phyloP scores from a whole-genome alignment of 64 coral and sea anemone genomes.

The Actinia equina region DNA sequence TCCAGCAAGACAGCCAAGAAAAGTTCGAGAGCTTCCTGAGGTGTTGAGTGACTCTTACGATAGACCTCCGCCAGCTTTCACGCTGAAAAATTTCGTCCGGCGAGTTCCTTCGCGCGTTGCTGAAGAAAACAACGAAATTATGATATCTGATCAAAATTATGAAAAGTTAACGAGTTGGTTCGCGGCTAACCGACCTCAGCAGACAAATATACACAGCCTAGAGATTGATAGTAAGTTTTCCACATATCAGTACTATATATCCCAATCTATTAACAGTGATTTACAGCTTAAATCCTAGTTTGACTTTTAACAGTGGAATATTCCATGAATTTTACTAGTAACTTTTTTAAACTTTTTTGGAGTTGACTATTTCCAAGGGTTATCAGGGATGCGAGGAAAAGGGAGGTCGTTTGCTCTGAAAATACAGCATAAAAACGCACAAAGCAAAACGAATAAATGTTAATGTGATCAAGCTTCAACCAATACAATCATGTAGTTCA shows the following conservation, averaged over 20 bases:
- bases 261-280: not conserved
- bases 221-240: conserved; percentile 74
- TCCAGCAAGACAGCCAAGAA: conserved; percentile 67
- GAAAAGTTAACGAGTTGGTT: conserved; percentile 83
- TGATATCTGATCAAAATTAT: conserved; percentile 80
- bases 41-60: conserved; percentile 54
- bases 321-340: no score
- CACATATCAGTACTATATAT: not conserved
- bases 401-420: no score
- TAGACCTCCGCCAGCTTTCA: conserved; percentile 73
- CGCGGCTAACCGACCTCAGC: conserved; percentile 45
- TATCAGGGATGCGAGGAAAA: no score
- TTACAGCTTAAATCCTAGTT: no score
- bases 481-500: not conserved
- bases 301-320: no score
- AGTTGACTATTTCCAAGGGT: no score
- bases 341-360: no score
- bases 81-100: conserved; percentile 50
- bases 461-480: no score
- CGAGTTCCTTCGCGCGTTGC: conserved; percentile 32
- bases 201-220: conserved; percentile 70
- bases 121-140: conserved; percentile 24
- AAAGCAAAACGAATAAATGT: no score
- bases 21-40: conserved; percentile 67
- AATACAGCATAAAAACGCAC: no score